Evolutionary conservation across 2,888 invertebrate genomes (phyloP).

Genomic region (Sesamia inferens): DNA sequence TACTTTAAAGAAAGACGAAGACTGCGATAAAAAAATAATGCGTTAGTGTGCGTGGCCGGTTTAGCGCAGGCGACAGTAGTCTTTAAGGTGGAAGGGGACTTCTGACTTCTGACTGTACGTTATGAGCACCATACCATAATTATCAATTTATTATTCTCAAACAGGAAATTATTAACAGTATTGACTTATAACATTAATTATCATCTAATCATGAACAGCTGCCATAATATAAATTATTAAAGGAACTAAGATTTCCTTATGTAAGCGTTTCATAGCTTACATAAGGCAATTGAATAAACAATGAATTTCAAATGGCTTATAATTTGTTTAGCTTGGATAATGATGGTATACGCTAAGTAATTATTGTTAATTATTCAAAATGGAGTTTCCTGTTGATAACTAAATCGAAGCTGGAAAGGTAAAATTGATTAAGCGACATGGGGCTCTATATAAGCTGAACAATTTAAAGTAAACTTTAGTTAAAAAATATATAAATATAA

Average conservation of each 20-base stretch:
- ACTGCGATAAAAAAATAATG: too few species aligned
- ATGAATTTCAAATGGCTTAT: constrained; percentile 6
- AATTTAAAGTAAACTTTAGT: too few species aligned
- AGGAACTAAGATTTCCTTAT: background rate
- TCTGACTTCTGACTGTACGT: too few species aligned
- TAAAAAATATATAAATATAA: too few species aligned
- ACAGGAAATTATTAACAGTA: background rate
- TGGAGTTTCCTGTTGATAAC: background rate
- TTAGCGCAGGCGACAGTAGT: too few species aligned
- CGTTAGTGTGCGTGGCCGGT: too few species aligned
- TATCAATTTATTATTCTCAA: constrained; percentile 20
- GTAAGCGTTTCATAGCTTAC: background rate
- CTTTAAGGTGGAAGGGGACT: too few species aligned
- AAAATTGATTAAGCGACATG: too few species aligned
- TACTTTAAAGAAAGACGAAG: too few species aligned
- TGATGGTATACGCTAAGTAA: background rate
- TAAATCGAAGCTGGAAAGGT: too few species aligned
- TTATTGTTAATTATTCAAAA: background rate
- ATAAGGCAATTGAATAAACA: too few species aligned
- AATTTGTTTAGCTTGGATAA: background rate
- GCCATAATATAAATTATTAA: constrained; percentile 1
- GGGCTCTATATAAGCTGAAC: too few species aligned
- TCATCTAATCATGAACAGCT: background rate
- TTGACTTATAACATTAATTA: constrained; percentile 14
- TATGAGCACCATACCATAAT: background rate